phyloP scores from a whole-genome alignment of 2,888 invertebrate species.

The Peribatodes rhomboidaria region DNA sequence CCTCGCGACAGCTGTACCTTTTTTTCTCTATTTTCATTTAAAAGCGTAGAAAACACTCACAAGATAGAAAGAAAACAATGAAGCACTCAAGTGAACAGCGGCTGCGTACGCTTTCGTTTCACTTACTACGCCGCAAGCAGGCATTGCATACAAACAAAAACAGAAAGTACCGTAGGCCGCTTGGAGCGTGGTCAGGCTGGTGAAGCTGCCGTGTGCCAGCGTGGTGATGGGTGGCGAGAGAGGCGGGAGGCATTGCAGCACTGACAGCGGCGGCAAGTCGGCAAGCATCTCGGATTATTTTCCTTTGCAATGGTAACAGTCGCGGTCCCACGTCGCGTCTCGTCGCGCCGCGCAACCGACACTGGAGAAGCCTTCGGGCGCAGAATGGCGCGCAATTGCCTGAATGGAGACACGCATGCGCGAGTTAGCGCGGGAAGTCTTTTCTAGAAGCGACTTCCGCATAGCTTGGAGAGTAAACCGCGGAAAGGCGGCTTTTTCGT shows the following conservation, averaged over 20 bases:
- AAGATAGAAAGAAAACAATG: slow-evolving; percentile 33
- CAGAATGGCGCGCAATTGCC: slow-evolving; percentile 69
- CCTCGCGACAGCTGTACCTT: neutral
- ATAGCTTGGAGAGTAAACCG: slow-evolving; percentile 52
- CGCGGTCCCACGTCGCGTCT: slow-evolving; percentile 63
- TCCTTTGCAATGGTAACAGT: slow-evolving; percentile 52
- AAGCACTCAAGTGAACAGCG: slow-evolving; percentile 43
- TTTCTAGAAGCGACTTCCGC: slow-evolving; percentile 76
- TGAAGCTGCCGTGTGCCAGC: slow-evolving; percentile 47
- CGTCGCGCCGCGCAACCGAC: slow-evolving; percentile 70
- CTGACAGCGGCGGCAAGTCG: slow-evolving; percentile 67
- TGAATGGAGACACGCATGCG: slow-evolving; percentile 76
- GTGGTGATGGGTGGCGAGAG: slow-evolving; percentile 41
- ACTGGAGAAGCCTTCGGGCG: slow-evolving; percentile 56
- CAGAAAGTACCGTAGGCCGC: slow-evolving; percentile 68
- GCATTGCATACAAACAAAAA: slow-evolving; percentile 63
- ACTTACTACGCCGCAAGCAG: slow-evolving; percentile 63
- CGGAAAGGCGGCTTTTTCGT: slow-evolving; percentile 44
- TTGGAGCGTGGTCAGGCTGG: slow-evolving; percentile 49
- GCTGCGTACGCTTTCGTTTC: slow-evolving; percentile 41
- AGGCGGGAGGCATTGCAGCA: slow-evolving; percentile 60
- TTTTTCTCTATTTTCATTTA: too few species aligned
- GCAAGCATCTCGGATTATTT: slow-evolving; percentile 72
- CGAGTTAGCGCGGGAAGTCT: slow-evolving; percentile 76
- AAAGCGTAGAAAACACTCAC: slow-evolving; percentile 34